phyloP scores from a whole-genome alignment of 2,797 vertebrate genomes.

The Halcyon badia region DNA sequence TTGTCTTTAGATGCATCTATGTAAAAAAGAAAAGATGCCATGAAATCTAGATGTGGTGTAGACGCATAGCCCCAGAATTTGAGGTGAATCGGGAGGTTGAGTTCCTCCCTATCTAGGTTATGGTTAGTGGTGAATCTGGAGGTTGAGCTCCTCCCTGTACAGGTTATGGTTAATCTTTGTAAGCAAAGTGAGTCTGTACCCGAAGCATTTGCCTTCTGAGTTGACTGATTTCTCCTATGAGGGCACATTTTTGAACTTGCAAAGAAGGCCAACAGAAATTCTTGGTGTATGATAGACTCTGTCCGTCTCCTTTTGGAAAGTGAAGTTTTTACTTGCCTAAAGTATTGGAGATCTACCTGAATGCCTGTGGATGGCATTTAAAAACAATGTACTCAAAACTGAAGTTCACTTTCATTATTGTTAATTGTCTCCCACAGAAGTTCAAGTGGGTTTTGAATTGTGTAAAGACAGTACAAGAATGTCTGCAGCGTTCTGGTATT shows the following conservation, averaged over 20 bases:
- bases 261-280: rapidly evolving
- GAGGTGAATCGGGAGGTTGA: not conserved
- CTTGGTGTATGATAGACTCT: not conserved
- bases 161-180: not conserved
- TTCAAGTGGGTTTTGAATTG: not conserved
- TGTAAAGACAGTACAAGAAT: not conserved
- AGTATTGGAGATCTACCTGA: not conserved
- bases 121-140: not conserved
- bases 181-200: not conserved
- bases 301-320: not conserved
- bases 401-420: not conserved
- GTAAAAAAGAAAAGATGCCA: not conserved
- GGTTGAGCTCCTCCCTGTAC: not conserved
- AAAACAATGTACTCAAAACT: not conserved
- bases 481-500: not conserved
- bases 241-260: not conserved
- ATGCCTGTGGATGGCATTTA: not conserved
- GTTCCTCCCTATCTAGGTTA: not conserved
- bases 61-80: not conserved
- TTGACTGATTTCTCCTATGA: not conserved
- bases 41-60: not conserved
- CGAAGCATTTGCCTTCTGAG: rapidly evolving
- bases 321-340: not conserved
- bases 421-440: not conserved
- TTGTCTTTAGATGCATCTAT: not conserved